Evolutionary conservation across 2,888 invertebrate genomes (phyloP).

Genomic region (Sthenelais limicola): DNA sequence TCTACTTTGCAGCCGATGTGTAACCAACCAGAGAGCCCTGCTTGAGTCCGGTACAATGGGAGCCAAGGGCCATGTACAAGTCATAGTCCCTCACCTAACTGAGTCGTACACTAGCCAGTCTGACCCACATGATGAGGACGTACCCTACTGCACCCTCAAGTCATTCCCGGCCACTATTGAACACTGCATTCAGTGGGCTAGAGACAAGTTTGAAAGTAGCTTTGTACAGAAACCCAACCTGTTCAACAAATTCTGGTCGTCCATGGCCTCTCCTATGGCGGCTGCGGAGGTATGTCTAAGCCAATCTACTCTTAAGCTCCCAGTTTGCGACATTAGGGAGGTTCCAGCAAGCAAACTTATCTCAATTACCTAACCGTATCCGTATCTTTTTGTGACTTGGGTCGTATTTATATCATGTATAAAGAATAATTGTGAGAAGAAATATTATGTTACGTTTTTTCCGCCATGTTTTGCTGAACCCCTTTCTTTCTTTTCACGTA

Average conservation of each 20-base stretch:
- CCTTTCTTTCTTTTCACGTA: no score
- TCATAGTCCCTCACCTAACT: slow-evolving; percentile 72
- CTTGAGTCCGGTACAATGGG: slow-evolving; percentile 73
- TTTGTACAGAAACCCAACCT: slow-evolving; percentile 67
- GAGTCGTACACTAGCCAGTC: slow-evolving; percentile 67
- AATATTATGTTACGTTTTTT: no score
- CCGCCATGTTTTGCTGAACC: no score
- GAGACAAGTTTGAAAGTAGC: slow-evolving; percentile 73
- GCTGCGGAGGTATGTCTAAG: slow-evolving; percentile 60
- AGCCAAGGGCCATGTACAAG: slow-evolving; percentile 72
- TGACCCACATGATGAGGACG: slow-evolving; percentile 70
- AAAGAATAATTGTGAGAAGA: no score
- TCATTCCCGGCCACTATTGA: slow-evolving; percentile 73
- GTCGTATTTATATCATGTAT: no score
- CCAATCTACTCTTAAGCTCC: not conserved
- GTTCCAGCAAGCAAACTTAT: no score
- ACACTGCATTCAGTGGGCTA: slow-evolving; percentile 74
- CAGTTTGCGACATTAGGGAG: not conserved
- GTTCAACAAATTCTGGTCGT: slow-evolving; percentile 69
- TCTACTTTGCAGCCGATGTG: slow-evolving; percentile 65
- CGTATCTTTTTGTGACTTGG: not conserved
- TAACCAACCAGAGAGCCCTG: slow-evolving; percentile 69
- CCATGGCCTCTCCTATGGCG: slow-evolving; percentile 51
- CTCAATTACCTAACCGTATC: no score
- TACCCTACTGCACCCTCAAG: slow-evolving; percentile 73